A percentile compares a stretch with the other conserved stretches of the same genome.
These are phyloP conservation scores for Drosophila ananassae DNA, from an alignment of 1,140 invertebrate species.

Conservation along the genomic window DNA sequence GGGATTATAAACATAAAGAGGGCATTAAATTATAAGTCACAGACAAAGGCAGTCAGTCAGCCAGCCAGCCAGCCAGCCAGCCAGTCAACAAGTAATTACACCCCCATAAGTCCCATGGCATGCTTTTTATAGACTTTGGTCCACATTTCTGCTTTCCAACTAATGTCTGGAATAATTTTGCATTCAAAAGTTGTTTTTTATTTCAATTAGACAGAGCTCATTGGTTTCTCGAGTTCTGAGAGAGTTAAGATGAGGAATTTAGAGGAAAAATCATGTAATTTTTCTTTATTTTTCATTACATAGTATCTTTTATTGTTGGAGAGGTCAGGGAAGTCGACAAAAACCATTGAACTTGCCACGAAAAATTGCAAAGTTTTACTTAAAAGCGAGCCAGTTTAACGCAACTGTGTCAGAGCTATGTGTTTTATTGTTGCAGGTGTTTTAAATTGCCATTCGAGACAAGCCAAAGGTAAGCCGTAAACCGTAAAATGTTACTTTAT, in stretches of 20 bases:
- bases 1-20: slow-evolving; percentile 65
- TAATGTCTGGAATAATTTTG: slow-evolving; percentile 21
- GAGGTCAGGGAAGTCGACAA: slow-evolving; percentile 46
- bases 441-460: slow-evolving; percentile 58
- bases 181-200: slow-evolving; percentile 14
- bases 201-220: background rate
- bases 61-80: slow-evolving; percentile 22
- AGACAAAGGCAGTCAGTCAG: slow-evolving; percentile 13
- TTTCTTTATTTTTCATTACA: slow-evolving; percentile 15
- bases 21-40: slow-evolving; percentile 60
- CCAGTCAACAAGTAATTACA: slow-evolving; percentile 38
- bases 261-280: background rate
- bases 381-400: background rate
- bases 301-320: slow-evolving; percentile 40
- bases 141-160: slow-evolving; percentile 20
- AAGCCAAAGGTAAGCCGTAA: slow-evolving; percentile 34
- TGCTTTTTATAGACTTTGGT: slow-evolving; percentile 44
- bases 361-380: slow-evolving; percentile 60
- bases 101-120: background rate
- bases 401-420: slow-evolving; percentile 3
- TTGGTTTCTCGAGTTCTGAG: slow-evolving; percentile 6
- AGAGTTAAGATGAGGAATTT: slow-evolving; percentile 2
- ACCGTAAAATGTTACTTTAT: slow-evolving; percentile 14
- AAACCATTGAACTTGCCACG: slow-evolving; percentile 58
- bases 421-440: slow-evolving; percentile 68